Percentiles rank a stretch among this genome's conserved stretches.
phyloP scores from a whole-genome alignment of 2,888 invertebrate genomes.

The Metalampra italica region DNA sequence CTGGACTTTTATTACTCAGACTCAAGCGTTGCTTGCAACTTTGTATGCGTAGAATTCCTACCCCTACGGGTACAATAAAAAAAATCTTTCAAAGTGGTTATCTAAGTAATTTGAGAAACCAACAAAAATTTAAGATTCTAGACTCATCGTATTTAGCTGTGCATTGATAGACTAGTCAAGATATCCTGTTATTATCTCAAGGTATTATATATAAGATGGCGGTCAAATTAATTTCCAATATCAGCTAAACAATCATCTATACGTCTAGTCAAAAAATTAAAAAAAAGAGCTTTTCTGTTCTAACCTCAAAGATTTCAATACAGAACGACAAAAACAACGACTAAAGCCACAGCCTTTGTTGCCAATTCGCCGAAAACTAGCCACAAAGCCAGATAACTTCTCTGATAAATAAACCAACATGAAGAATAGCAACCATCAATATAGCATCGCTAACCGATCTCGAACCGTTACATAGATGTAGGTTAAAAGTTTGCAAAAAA shows the following conservation, averaged over 20 bases:
- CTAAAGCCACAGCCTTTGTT: neutral
- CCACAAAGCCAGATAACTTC: neutral
- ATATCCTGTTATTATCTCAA: too few species aligned
- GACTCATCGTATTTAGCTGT: too few species aligned
- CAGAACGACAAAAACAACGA: neutral
- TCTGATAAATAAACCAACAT: neutral
- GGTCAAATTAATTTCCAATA: too few species aligned
- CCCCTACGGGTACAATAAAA: too few species aligned
- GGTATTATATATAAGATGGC: neutral
- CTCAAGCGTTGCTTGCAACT: neutral
- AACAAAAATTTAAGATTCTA: too few species aligned
- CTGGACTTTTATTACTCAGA: too few species aligned
- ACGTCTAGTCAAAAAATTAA: too few species aligned
- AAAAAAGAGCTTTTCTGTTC: neutral
- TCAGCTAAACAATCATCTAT: too few species aligned
- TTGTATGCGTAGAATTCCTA: too few species aligned
- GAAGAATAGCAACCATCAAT: neutral
- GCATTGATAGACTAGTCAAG: too few species aligned
- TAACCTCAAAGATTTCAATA: neutral
- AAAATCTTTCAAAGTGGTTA: too few species aligned
- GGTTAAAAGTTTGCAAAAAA: conserved; percentile 32
- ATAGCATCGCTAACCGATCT: conserved; percentile 17
- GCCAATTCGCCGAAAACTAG: neutral
- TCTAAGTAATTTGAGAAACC: too few species aligned
- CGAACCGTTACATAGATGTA: conserved; percentile 35